Conservation (phyloP, 2,113 vertebrate genomes). For the Willisornis vidua region DNA sequence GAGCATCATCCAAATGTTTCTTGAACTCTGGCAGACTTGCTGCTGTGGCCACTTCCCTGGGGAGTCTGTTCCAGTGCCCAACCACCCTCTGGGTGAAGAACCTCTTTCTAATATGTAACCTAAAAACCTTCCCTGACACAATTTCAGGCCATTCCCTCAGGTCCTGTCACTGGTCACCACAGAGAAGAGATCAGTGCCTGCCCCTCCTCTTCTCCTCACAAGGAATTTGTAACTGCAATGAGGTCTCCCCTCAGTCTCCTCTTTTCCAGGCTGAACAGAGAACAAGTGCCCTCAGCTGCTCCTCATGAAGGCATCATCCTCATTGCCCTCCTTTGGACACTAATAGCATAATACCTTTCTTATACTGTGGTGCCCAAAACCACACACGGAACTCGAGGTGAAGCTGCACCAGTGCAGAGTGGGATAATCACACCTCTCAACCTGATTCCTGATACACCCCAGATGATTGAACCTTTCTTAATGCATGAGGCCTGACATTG, state of each 20-base stretch:
- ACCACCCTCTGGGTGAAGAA: neutral
- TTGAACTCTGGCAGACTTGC: neutral
- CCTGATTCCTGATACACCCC: neutral
- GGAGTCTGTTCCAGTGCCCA: neutral
- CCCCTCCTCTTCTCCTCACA: neutral
- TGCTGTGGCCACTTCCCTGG: neutral
- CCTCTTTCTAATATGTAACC: fast-evolving
- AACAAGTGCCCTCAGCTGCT: neutral
- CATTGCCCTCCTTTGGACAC: neutral
- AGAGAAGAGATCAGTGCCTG: neutral
- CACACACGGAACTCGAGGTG: fast-evolving
- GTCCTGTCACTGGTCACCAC: neutral
- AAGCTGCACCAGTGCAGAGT: neutral
- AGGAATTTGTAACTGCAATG: neutral
- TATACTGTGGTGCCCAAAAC: neutral
- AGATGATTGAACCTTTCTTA: neutral
- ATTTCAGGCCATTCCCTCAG: neutral
- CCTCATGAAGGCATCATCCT: neutral
- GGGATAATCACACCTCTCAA: neutral
- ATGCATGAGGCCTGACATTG: neutral
- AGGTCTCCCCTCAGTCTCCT: neutral
- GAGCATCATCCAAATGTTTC: neutral
- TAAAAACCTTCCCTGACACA: neutral
- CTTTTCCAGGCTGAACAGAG: neutral
- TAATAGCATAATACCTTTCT: neutral